phyloP scores from a whole-genome alignment of 1,140 invertebrate genomes.

The Micrasema longulum region DNA sequence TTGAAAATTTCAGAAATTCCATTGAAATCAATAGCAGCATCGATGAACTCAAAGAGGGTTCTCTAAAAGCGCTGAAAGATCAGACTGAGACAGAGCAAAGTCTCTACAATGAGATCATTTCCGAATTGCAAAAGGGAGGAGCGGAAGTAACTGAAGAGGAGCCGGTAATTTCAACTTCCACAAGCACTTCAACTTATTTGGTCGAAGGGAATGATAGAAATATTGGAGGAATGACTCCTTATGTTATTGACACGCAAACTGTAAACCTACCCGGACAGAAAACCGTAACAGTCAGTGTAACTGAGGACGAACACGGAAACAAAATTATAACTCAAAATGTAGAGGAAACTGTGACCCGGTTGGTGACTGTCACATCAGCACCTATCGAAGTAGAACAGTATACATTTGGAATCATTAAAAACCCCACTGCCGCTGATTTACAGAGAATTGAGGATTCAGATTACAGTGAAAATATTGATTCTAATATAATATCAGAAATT shows the following conservation, averaged over 20 bases:
- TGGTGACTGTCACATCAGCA: constrained; percentile 61
- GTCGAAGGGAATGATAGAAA: constrained; percentile 35
- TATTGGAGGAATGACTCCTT: constrained; percentile 7
- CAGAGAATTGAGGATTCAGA: constrained; percentile 63
- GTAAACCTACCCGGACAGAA: constrained; percentile 61
- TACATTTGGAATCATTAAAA: constrained; percentile 64
- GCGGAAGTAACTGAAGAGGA: constrained; percentile 33
- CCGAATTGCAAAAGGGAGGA: constrained; percentile 40
- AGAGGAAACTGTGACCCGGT: constrained; percentile 63
- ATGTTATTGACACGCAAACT: constrained; percentile 37
- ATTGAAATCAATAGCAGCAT: constrained; percentile 65
- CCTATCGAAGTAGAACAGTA: constrained; percentile 66
- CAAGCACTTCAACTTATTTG: constrained; percentile 46
- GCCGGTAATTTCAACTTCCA: constrained; percentile 3
- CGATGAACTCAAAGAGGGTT: constrained; percentile 23
- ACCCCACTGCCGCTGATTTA: constrained; percentile 59
- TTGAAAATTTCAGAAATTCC: constrained; percentile 61
- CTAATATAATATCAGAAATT: constrained; percentile 63
- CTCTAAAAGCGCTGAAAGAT: constrained; percentile 21
- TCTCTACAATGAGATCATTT: constrained; percentile 50
- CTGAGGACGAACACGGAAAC: constrained; percentile 66
- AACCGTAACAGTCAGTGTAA: constrained; percentile 65
- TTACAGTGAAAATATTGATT: constrained; percentile 61
- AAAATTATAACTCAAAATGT: constrained; percentile 67
- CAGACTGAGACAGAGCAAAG: constrained; percentile 43